A percentile compares a stretch with the other conserved stretches of the same genome.
phyloP scores from a whole-genome alignment of 2,113 vertebrate species.

The Pomatorhinus ruficollis region DNA sequence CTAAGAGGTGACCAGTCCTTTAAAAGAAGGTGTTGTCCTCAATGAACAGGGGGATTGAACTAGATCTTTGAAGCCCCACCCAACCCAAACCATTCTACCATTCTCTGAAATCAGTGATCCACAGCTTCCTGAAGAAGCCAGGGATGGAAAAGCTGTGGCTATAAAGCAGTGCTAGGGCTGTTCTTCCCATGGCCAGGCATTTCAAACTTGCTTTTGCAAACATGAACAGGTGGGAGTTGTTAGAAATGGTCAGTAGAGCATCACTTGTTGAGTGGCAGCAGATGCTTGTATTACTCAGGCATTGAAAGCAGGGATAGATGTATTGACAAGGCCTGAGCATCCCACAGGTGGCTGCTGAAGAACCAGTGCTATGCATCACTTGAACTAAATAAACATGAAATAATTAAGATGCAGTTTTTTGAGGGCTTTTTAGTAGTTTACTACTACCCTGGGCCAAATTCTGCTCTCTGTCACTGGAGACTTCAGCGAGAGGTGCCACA shows the following conservation, averaged over 20 bases:
- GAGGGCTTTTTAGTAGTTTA: neutral
- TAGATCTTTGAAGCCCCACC: neutral
- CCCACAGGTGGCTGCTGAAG: neutral
- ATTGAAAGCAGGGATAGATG: neutral
- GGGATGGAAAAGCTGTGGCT: neutral
- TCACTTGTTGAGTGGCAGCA: neutral
- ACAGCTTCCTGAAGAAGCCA: neutral
- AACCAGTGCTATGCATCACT: neutral
- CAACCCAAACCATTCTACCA: neutral
- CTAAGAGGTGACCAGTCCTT: neutral
- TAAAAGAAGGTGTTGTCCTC: neutral
- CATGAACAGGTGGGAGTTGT: neutral
- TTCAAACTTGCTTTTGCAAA: conserved; percentile 36
- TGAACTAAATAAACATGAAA: neutral
- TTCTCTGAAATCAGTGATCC: neutral
- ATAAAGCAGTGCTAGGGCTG: neutral
- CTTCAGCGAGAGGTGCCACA: neutral
- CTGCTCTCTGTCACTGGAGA: neutral
- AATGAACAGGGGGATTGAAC: neutral
- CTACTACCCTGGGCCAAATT: neutral
- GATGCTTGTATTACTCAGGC: neutral
- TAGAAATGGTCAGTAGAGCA: conserved; percentile 38
- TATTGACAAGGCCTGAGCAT: neutral
- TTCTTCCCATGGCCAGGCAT: neutral
- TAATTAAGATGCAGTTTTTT: neutral